Conservation (phyloP, 2,113 vertebrate genomes). For the Elachura formosa region DNA sequence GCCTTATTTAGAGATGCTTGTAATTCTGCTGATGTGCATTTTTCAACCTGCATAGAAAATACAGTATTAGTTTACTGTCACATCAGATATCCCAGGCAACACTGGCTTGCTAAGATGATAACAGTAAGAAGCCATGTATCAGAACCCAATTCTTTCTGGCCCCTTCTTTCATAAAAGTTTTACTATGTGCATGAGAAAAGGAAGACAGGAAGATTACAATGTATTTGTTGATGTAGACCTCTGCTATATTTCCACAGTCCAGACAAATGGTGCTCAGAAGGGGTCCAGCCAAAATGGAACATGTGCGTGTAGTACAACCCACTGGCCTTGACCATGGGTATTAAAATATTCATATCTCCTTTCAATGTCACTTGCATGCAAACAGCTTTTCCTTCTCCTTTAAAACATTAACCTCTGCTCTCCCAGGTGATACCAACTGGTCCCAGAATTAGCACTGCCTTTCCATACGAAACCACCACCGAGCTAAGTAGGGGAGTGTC, state of each 20-base stretch:
- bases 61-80: not conserved
- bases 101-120: not conserved
- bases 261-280: not conserved
- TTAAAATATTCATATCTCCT: constrained; percentile 38
- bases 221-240: not conserved
- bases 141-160: not conserved
- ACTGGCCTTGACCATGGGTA: not conserved
- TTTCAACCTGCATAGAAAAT: not conserved
- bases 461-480: not conserved
- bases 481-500: not conserved
- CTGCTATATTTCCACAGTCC: not conserved
- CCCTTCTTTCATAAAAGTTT: not conserved
- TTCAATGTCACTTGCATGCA: not conserved
- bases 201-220: not conserved
- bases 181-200: not conserved
- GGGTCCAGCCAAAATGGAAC: constrained; percentile 4
- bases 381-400: constrained; percentile 28
- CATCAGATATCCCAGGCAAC: not conserved
- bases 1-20: not conserved
- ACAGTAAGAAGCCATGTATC: not conserved
- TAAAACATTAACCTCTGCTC: constrained; percentile 44
- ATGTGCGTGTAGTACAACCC: not conserved
- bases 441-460: not conserved
- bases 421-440: not conserved
- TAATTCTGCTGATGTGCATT: not conserved